These are phyloP conservation scores for Amorpha juglandis DNA, from an alignment of 2,888 invertebrate genomes.

Conservation along the genomic window DNA sequence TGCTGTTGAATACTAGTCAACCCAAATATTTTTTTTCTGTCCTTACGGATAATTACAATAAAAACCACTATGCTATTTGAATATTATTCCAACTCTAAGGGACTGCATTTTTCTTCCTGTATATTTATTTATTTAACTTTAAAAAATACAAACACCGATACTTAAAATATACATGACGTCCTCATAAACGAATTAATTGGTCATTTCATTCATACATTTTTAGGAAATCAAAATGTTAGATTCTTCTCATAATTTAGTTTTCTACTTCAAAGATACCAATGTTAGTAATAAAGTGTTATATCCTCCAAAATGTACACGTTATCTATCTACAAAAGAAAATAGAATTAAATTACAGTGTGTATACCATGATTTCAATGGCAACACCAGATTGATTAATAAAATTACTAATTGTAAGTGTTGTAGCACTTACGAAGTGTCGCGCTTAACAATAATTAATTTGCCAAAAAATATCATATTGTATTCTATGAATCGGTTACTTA, in stretches of 20 bases:
- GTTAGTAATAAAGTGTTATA: constrained; percentile 17
- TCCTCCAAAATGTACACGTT: background rate
- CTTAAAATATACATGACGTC: too few relatives aligned
- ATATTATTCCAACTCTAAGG: background rate
- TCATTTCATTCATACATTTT: too few relatives aligned
- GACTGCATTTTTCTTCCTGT: too few relatives aligned
- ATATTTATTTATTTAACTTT: background rate
- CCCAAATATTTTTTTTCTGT: background rate
- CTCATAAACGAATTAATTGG: too few relatives aligned
- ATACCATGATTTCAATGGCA: background rate
- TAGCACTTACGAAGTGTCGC: background rate
- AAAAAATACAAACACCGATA: too few relatives aligned
- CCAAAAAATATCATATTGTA: background rate
- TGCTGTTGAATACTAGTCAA: too few relatives aligned
- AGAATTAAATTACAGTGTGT: background rate
- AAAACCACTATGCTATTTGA: background rate
- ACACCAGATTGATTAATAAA: background rate
- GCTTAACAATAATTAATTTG: background rate
- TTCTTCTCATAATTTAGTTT: background rate
- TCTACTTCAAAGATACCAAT: constrained; percentile 3
- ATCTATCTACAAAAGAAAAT: background rate
- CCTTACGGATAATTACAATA: background rate
- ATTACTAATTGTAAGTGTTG: background rate
- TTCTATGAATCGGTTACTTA: background rate
- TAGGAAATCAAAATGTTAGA: background rate